Percentiles rank a stretch among this genome's conserved stretches.
phyloP scores from a whole-genome alignment of 2,797 vertebrate genomes.

The Paedocypris micromegethes region DNA sequence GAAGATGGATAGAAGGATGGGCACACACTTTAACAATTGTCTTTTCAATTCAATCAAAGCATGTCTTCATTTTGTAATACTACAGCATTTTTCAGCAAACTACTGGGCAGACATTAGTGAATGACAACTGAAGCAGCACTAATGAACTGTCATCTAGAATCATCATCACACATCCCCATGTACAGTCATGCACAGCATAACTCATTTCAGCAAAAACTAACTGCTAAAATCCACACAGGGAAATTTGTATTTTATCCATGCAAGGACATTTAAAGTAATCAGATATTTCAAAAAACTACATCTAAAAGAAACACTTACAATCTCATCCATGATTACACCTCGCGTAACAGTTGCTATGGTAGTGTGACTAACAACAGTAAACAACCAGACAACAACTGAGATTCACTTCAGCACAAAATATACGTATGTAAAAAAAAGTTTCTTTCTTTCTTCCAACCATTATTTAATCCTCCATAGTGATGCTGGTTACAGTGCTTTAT shows the following conservation, averaged over 20 bases:
- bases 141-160: slow-evolving; percentile 29
- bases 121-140: slow-evolving; percentile 23
- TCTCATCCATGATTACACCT: background rate
- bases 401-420: too few species aligned
- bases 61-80: background rate
- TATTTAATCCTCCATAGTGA: too few species aligned
- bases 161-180: slow-evolving; percentile 14
- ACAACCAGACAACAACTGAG: too few species aligned
- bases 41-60: background rate
- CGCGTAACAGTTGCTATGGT: background rate
- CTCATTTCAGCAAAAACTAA: slow-evolving; percentile 2
- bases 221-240: slow-evolving; percentile 12
- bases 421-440: too few species aligned
- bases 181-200: slow-evolving; percentile 14
- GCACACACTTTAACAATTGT: background rate
- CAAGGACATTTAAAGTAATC: slow-evolving; percentile 33
- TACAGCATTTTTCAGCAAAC: background rate
- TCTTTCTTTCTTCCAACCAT: too few species aligned
- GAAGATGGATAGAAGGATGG: background rate
- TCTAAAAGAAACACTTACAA: background rate
- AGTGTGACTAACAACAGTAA: background rate
- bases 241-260: slow-evolving; percentile 23
- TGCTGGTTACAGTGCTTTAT: too few species aligned
- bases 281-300: background rate
- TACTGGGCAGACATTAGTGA: slow-evolving; percentile 1